Base-by-base conservation (phyloP, 2,888 invertebrate species). In the Pristionchus japonicus region DNA sequence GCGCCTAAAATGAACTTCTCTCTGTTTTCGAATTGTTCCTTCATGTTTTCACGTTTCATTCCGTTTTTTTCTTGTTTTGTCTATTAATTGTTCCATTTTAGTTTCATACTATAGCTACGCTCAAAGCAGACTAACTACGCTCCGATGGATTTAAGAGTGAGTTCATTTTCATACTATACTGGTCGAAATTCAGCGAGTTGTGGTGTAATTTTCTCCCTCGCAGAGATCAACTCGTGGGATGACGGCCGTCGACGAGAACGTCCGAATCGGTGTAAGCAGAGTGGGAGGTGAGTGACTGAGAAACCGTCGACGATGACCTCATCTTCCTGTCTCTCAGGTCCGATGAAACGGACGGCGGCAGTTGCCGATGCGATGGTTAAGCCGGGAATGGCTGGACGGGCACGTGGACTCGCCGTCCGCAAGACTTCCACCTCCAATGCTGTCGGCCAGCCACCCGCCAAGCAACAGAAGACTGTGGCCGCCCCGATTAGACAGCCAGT, bases 91-190 rank as follows among this genome's bases (percentile, higher is more conserved):
- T 15, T 4, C 4, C 17, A 74, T n/a, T 23, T 23, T 20, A 23
- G 57, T 57, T 57, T 57, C 57, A 57, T 6, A 57, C 17, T 57
- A 23, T 57, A 13, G 57, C 17, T 43, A 9, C 7, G 43, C 43
- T 43, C 43, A 43, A 43, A 43, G 43, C 43, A 43, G 43, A 43
- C 11, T 9, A 43, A 43, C 7, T 40, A 37, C 20, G n/a, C 74
- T 74, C 70, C 74, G 74, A 74, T 74, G 74, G 74, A 74, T 23
- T 40, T 74, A 4, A 74, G 74, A 74, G 74, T 74, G 74, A 74
- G 74, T 74, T 37, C 20, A 23, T 40, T 37, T 37, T 20, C 2
- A n/a, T 70, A 47, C 43, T 6, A 6, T 43, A 43, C 7, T 43
- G 43, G 11, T 43, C 7, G 11, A 9, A 43, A 43, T 9, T 43